Percentiles rank a stretch among this genome's conserved stretches.
These are phyloP conservation scores for Xenopus tropicalis DNA, from an alignment of 2,113 vertebrate species.

Conservation along the genomic window UCB_Xtro_10.0 CM004443.2:38938501-38939000, in stretches of 20 bases:
- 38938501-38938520: slow-evolving; percentile 48
- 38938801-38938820: slow-evolving; percentile 93
- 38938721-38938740: slow-evolving; percentile 91
- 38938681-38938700: slow-evolving; percentile 90
- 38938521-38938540: slow-evolving; percentile 45
- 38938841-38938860: too few species aligned
- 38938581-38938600: slow-evolving; percentile 55
- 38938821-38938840: slow-evolving; percentile 59
- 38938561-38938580: slow-evolving; percentile 84
- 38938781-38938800: slow-evolving; percentile 85
- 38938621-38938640: slow-evolving; percentile 83
- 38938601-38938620: slow-evolving; percentile 64
- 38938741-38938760: slow-evolving; percentile 98
- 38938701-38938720: slow-evolving; percentile 85
- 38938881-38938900: neutral
- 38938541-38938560: slow-evolving; percentile 41
- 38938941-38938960: too few species aligned
- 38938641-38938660: slow-evolving; percentile 94
- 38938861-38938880: neutral
- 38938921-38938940: too few species aligned
- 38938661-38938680: slow-evolving; percentile 89
- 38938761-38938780: slow-evolving; percentile 86
- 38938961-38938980: too few species aligned
- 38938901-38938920: too few species aligned
- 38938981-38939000: too few species aligned